phyloP scores from a whole-genome alignment of 2,888 invertebrate genomes.

The Zaprionus lineosus region DNA sequence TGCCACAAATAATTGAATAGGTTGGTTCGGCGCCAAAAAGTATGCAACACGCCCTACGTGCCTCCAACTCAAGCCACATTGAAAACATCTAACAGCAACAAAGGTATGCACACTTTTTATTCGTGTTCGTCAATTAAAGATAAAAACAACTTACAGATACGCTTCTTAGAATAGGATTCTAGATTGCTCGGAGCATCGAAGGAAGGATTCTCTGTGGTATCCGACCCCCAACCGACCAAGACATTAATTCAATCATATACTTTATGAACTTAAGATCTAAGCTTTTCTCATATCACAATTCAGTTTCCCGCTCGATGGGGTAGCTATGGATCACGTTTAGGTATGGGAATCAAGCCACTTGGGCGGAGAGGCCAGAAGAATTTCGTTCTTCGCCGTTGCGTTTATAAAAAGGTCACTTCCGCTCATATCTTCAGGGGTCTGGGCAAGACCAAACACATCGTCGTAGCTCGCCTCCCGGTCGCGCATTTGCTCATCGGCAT shows the following conservation, averaged over 20 bases:
- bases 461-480: constrained; percentile 44
- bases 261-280: constrained; percentile 36
- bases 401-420: constrained; percentile 10
- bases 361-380: constrained; percentile 16
- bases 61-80: constrained; percentile 48
- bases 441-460: constrained; percentile 30
- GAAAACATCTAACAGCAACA: constrained; percentile 46
- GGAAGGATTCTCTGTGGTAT: too few relatives aligned
- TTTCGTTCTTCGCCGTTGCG: constrained; percentile 42
- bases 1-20: constrained; percentile 19
- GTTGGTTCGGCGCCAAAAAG: constrained; percentile 29
- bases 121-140: constrained; percentile 29
- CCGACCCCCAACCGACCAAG: too few relatives aligned
- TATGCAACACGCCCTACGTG: constrained; percentile 31
- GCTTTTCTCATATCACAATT: constrained; percentile 39
- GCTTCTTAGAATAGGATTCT: not conserved
- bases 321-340: too few relatives aligned
- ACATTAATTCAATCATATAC: too few relatives aligned
- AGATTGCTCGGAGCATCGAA: too few relatives aligned
- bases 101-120: constrained; percentile 56
- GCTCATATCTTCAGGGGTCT: constrained; percentile 24
- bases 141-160: constrained; percentile 21
- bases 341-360: constrained; percentile 31
- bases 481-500: constrained; percentile 19
- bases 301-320: not conserved